Base-by-base conservation (phyloP, 2,888 invertebrate species). In the Perizoma flavofasciatum region DNA sequence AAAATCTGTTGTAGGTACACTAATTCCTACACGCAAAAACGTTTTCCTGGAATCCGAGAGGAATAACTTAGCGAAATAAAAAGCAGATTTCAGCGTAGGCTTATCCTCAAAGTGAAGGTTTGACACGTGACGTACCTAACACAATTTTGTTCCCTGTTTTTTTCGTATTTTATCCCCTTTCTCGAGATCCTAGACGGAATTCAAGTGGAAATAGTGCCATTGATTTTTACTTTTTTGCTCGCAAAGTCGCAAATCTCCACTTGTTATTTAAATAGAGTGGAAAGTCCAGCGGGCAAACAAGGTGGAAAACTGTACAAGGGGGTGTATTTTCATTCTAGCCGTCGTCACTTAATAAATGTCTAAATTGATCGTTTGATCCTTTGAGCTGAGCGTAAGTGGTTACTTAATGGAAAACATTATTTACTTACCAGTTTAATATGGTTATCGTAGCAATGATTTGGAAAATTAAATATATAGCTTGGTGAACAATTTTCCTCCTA, bases 241-340 rank as follows among this genome's bases (percentile, higher is more conserved):
- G 66, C 61, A 22, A 22, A 22, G 22, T 22, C 22, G 22, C 22
- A 65, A 73, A 75, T 67, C 64, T 71, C 68, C 71, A 79, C 82
- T 83, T 79, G 78, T 82, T 84, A 85, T 86, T 83, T 78, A 83
- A 85, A 86, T 85, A 76, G 75, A 63, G 73, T 73, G 73, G 73
- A 79, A 82, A 78, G 65, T 72, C 72, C 67, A 65, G 64, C 63
- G 66, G 61, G 67, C 64, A 70, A 71, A 75, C 66, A 71, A 59
- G 62, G 55, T 62, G 66, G 66, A 37, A 1, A 37, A 67, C 70
- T 69, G 71, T 68, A 67, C 65, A 63, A 68, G 61, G 56, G 58
- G 60, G 65, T 54, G 61, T 51, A 55, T 62, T 62, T 61, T 58
- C 56, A 43, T 49, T 68, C 56, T 65, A 55, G 37, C 63, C 56